Percentiles rank a stretch among this genome's conserved stretches.
These are phyloP conservation scores for Cathartes aura DNA, from an alignment of 2,113 vertebrate species.

Conservation along the genomic window DNA sequence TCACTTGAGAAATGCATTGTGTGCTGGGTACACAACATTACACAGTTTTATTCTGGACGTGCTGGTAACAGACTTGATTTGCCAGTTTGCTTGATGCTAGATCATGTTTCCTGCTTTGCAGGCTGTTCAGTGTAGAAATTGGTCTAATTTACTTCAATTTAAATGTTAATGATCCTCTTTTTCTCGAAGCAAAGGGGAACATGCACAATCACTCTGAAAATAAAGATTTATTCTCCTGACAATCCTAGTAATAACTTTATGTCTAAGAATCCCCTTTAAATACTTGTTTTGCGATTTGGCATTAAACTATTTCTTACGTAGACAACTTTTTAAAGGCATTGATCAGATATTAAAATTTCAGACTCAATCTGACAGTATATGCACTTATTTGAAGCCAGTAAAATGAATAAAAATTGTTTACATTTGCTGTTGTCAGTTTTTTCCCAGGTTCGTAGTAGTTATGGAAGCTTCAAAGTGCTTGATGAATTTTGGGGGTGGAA, in stretches of 20 bases:
- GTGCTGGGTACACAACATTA: constrained; percentile 21
- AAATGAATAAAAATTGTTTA: neutral
- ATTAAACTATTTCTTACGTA: neutral
- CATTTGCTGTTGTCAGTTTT: neutral
- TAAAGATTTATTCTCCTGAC: constrained; percentile 17
- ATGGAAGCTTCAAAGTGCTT: neutral
- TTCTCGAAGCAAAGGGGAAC: constrained; percentile 2
- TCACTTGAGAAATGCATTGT: neutral
- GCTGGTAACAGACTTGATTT: constrained; percentile 47
- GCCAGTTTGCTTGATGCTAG: constrained; percentile 9
- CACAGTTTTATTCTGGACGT: neutral
- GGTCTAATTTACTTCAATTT: constrained; percentile 61
- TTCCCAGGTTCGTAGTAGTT: neutral
- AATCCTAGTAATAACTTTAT: constrained; percentile 2
- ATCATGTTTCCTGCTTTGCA: constrained; percentile 42
- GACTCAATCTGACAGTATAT: neutral
- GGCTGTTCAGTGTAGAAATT: neutral
- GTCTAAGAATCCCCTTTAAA: neutral
- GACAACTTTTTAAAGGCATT: neutral
- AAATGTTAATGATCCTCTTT: constrained; percentile 53
- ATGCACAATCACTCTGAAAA: constrained; percentile 13
- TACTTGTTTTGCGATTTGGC: neutral
- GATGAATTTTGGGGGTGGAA: neutral
- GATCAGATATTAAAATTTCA: neutral
- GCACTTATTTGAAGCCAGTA: neutral